Conservation (phyloP, 1,140 invertebrate species). For the Halotydeus destructor region DNA sequence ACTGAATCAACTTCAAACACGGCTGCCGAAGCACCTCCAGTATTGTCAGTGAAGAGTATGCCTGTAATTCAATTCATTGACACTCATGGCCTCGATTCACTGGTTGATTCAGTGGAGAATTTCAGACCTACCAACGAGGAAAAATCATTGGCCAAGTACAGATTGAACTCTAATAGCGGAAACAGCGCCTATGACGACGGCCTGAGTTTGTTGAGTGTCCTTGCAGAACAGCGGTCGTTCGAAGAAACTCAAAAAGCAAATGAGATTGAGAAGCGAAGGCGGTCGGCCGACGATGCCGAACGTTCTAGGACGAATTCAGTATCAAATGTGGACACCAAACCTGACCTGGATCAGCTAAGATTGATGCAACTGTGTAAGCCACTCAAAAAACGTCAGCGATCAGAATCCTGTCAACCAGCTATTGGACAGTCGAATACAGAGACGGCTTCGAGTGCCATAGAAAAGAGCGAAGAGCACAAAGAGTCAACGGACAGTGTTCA, state of each 20-base stretch:
- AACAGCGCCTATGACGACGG: too few relatives aligned
- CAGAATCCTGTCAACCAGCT: neutral
- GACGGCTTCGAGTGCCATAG: neutral
- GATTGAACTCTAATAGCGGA: too few relatives aligned
- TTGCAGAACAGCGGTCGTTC: constrained; percentile 59
- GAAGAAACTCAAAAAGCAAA: constrained; percentile 49
- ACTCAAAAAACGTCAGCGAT: neutral
- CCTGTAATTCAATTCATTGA: constrained; percentile 18
- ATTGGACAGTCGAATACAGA: neutral
- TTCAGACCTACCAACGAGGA: constrained; percentile 15
- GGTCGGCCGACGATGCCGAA: neutral
- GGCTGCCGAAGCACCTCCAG: constrained; percentile 2
- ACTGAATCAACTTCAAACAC: too few relatives aligned
- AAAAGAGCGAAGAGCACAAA: neutral
- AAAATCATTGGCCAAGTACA: too few relatives aligned
- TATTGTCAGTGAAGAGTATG: constrained; percentile 14
- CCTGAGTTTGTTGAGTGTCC: constrained; percentile 52
- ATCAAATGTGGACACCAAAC: too few relatives aligned
- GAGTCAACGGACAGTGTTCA: neutral
- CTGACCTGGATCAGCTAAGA: too few relatives aligned
- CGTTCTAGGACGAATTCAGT: neutral
- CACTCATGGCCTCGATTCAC: constrained; percentile 42
- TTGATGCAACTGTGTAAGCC: neutral
- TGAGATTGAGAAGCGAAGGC: constrained; percentile 30
- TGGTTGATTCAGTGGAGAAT: constrained; percentile 57